Percentiles rank a stretch among this genome's conserved stretches.
Evolutionary conservation across 2,888 invertebrate species (phyloP).

Genomic region (Phortica magna): DNA sequence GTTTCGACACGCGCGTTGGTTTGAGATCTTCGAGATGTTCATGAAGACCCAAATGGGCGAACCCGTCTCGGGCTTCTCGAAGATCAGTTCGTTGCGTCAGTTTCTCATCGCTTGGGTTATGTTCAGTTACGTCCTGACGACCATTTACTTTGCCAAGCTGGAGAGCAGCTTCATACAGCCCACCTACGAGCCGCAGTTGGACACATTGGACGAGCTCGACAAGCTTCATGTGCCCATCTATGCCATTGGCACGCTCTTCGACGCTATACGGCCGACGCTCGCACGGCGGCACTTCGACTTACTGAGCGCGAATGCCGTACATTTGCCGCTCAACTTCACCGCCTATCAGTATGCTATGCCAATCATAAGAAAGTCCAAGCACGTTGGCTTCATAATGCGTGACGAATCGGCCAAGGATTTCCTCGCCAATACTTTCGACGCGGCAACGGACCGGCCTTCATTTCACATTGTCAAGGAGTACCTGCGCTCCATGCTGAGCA

Average conservation of each 20-base stretch:
- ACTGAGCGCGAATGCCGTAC: constrained; percentile 41
- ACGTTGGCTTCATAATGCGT: constrained; percentile 63
- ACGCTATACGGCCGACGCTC: constrained; percentile 49
- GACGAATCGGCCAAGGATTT: constrained; percentile 67
- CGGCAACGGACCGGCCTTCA: constrained; percentile 59
- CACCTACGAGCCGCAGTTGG: constrained; percentile 66
- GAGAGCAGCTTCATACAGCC: constrained; percentile 74
- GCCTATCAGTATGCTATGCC: constrained; percentile 23
- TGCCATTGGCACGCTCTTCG: constrained; percentile 50
- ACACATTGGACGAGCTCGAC: constrained; percentile 58
- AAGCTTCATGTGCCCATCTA: constrained; percentile 58
- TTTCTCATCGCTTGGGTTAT: constrained; percentile 73
- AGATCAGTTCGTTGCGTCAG: constrained; percentile 63
- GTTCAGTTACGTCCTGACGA: constrained; percentile 71
- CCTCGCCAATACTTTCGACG: constrained; percentile 66
- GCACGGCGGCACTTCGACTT: constrained; percentile 47
- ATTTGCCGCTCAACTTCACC: constrained; percentile 47
- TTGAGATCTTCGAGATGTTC: constrained; percentile 63
- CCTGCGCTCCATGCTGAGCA: constrained; percentile 63
- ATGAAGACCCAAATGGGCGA: constrained; percentile 68
- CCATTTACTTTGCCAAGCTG: constrained; percentile 73
- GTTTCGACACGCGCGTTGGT: constrained; percentile 50
- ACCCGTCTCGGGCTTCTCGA: constrained; percentile 61
- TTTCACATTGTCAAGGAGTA: constrained; percentile 74
- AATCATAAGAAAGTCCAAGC: constrained; percentile 41